A percentile compares a stretch with the other conserved stretches of the same genome.
Evolutionary conservation across 2,888 invertebrate species (phyloP).

Genomic region (Tholera decimalis): DNA sequence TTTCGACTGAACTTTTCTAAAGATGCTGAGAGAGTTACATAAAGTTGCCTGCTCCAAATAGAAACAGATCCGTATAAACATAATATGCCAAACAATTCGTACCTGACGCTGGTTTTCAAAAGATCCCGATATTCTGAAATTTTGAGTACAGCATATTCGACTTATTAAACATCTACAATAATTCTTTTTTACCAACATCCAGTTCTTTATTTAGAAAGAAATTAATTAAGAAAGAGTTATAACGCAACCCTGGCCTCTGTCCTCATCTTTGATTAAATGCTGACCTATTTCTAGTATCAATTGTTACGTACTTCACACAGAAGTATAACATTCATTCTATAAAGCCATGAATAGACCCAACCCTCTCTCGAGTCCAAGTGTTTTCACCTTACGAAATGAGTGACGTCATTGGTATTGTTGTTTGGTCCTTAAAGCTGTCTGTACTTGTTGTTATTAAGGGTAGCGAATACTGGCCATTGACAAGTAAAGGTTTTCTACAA

Average conservation of each 20-base stretch:
- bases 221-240: conserved; percentile 18
- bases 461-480: neutral
- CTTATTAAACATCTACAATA: neutral
- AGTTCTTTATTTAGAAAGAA: neutral
- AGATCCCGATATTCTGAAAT: too few species aligned
- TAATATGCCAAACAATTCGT: too few species aligned
- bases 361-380: conserved; percentile 10
- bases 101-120: too few species aligned
- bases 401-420: conserved; percentile 38
- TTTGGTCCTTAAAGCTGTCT: neutral
- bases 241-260: conserved; percentile 15
- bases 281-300: conserved; percentile 37
- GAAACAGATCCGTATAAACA: too few species aligned
- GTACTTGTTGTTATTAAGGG: conserved; percentile 3
- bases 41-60: too few species aligned
- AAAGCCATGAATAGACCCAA: conserved; percentile 29
- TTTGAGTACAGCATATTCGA: too few species aligned
- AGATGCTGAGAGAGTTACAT: too few species aligned
- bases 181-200: neutral
- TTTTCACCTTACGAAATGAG: conserved; percentile 30
- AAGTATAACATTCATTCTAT: conserved; percentile 12
- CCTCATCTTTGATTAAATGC: conserved; percentile 25
- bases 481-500: neutral
- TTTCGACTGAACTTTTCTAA: too few species aligned
- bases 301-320: conserved; percentile 18